Evolutionary conservation across 1,140 invertebrate genomes (phyloP), one percentile per base, ranked within the genome.

Genomic region (Panagrolaimus sp.): DNA sequence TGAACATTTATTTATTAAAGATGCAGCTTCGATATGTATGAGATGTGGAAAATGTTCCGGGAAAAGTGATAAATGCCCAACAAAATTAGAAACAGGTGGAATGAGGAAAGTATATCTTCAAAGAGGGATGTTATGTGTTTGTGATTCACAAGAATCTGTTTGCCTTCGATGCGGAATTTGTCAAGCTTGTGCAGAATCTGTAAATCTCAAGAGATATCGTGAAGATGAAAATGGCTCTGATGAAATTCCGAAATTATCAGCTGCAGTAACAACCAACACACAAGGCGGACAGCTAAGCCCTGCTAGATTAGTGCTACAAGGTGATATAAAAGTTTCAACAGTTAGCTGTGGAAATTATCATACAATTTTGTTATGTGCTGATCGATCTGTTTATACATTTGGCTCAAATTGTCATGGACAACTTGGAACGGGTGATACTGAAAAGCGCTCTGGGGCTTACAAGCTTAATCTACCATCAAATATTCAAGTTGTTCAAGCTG

Each of bases 331-430:
- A 75, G 74, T 76, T 16, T 43, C 74, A 43, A 66, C 74, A 11
- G 73, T 75, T 11, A 66, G 57, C 51, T 82, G 78, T 66, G 76
- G 82, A 45, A 82, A 81, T 66, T 83, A 74, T 66, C 77, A 78
- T 65, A 78, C 74, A 9, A 73, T 74, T 38, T 67, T 76, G 45
- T 31, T 75, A 13, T 67, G 76, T 72, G 68, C 76, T 53, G 66
- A 67, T 72, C 47, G 89, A 25, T 87, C 90, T 77, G 92, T 96
- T 0, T 91, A 89, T 71, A 85, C 93, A 0, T 89, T 88, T 84
- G 88, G 88, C 42, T 95, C 91, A 73, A 98, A 98, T 84, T 89
- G 91, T 74, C 91, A 91, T 82, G 95, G 94, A 0, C 94, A 97
- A 82, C 85, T 98, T 20, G 94, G 94, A 25, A 88, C 90, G 38